Evolutionary conservation across 2,113 vertebrate genomes (phyloP).

Genomic region (Ia io): DNA sequence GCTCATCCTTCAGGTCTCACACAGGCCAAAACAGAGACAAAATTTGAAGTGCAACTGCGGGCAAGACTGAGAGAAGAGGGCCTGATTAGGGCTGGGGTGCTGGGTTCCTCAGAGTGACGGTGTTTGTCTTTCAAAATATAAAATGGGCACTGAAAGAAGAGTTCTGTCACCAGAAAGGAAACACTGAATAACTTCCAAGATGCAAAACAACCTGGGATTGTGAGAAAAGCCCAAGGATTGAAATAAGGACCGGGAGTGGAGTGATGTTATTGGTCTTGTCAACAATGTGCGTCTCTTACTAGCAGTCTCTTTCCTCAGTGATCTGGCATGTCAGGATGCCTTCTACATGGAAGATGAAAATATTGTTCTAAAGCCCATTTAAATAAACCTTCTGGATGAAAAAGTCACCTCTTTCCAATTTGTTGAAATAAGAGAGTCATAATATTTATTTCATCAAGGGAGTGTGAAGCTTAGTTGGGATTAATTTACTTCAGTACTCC

Average conservation of each 20-base stretch:
- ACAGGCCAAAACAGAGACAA: neutral
- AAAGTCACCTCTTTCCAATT: constrained; percentile 47
- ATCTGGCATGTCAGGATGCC: constrained; percentile 5
- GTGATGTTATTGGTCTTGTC: neutral
- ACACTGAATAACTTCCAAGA: neutral
- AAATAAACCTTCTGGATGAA: constrained; percentile 62
- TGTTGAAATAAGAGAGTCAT: constrained; percentile 69
- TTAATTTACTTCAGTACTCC: constrained; percentile 62
- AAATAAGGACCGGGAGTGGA: neutral
- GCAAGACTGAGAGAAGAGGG: neutral
- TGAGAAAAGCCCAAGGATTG: neutral
- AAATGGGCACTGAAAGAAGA: neutral
- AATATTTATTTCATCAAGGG: constrained; percentile 66
- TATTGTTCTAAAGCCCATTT: constrained; percentile 52
- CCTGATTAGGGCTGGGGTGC: neutral
- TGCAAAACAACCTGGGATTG: neutral
- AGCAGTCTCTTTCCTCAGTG: neutral
- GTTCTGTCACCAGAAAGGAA: neutral
- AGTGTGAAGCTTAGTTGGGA: constrained; percentile 52
- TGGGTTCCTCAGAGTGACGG: neutral
- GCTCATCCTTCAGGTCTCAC: neutral
- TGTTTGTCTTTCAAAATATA: neutral
- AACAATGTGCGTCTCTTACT: neutral
- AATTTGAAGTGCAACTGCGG: neutral
- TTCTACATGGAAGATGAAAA: constrained; percentile 56